These are phyloP conservation scores for Cylas formicarius DNA, from an alignment of 1,140 invertebrate genomes.

Conservation along the genomic window DNA sequence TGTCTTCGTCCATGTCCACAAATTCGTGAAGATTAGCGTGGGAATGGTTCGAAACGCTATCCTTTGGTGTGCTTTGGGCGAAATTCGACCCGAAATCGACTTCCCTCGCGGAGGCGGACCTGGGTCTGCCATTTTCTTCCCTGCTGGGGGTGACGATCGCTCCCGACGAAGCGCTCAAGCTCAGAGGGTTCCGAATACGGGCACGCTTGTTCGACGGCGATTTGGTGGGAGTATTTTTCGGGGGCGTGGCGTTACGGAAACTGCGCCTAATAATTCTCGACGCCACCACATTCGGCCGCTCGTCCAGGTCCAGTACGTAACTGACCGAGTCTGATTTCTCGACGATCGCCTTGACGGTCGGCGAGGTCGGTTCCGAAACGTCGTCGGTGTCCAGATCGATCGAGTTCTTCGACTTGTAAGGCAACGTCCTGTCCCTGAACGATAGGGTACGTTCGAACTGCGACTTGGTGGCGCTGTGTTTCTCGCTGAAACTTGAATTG, in stretches of 20 bases:
- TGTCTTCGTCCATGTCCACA: constrained; percentile 32
- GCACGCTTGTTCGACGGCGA: constrained; percentile 47
- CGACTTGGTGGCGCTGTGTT: constrained; percentile 16
- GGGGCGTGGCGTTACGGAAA: constrained; percentile 38
- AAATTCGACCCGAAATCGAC: constrained; percentile 27
- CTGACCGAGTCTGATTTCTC: constrained; percentile 77
- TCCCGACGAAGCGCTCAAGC: constrained; percentile 49
- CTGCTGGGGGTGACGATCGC: constrained; percentile 26
- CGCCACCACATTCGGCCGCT: constrained; percentile 57
- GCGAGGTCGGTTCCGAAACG: constrained; percentile 51
- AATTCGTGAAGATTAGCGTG: constrained; percentile 24
- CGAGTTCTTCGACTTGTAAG: constrained; percentile 24
- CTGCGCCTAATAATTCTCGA: constrained; percentile 51
- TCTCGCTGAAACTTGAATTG: constrained; percentile 37
- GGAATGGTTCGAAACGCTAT: constrained; percentile 13
- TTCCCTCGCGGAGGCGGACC: constrained; percentile 26
- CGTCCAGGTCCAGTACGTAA: constrained; percentile 73
- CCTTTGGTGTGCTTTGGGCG: constrained; percentile 10
- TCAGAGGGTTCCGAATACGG: constrained; percentile 42
- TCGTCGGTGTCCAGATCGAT: constrained; percentile 25
- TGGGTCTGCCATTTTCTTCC: constrained; percentile 23
- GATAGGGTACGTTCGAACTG: constrained; percentile 32
- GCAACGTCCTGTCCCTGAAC: constrained; percentile 18
- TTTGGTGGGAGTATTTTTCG: constrained; percentile 40
- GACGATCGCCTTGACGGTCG: constrained; percentile 68